Evolutionary conservation across 2,113 vertebrate species (phyloP).

Genomic region (Alethe diademata): DNA sequence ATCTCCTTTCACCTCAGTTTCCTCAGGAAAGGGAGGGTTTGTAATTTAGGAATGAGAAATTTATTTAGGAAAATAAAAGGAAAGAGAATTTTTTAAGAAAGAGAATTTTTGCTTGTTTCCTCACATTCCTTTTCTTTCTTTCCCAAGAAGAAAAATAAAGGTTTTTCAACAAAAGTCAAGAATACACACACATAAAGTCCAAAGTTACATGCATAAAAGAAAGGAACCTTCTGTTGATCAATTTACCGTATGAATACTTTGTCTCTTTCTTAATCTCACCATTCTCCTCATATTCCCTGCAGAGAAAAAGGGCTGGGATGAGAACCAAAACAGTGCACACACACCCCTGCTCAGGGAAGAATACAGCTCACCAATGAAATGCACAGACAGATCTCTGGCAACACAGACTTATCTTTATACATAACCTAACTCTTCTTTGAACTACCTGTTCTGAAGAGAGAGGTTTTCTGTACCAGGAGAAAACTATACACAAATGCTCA

Average conservation of each 20-base stretch:
- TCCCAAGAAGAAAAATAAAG: neutral
- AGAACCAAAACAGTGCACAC: neutral
- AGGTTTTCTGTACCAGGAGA: neutral
- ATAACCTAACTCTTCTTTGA: neutral
- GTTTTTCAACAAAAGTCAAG: neutral
- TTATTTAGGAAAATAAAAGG: no score
- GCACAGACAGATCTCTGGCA: neutral
- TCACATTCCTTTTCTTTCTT: neutral
- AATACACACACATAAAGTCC: neutral
- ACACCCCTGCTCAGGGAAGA: neutral
- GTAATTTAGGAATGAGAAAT: no score
- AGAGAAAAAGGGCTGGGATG: neutral
- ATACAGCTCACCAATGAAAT: neutral
- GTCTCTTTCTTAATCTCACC: slow-evolving; percentile 91
- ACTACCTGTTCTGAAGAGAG: neutral
- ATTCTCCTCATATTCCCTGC: slow-evolving; percentile 87
- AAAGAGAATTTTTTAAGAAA: neutral
- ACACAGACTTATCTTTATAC: neutral
- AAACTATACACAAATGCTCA: neutral
- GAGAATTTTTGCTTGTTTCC: neutral
- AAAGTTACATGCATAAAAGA: neutral
- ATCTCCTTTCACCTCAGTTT: neutral
- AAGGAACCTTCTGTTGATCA: neutral
- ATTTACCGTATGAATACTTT: slow-evolving; percentile 93
- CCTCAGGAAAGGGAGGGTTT: neutral